A percentile compares a stretch with the other conserved stretches of the same genome.
Evolutionary conservation across 37 sponge, comb jelly and placozoan genomes (phyloP).

Genomic region (Dysidea cf. avara): DNA sequence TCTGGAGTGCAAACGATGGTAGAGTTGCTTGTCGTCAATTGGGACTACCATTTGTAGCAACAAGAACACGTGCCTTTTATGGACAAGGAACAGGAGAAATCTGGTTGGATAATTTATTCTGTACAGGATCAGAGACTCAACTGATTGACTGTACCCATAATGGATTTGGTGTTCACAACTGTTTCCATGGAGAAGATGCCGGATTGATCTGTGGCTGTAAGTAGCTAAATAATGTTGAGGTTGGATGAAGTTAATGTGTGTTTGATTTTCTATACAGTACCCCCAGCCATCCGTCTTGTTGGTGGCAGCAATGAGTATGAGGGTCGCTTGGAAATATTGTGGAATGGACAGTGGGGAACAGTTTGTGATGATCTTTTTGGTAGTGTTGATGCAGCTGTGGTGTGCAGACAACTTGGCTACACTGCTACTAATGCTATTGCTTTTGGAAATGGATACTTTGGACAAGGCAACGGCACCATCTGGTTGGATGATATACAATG

Average conservation of each 20-base stretch:
- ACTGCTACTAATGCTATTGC: conserved; percentile 7
- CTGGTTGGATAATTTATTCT: conserved; percentile 31
- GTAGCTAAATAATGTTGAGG: background rate
- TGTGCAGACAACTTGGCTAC: conserved; percentile 37
- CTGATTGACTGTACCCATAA: conserved; percentile 10
- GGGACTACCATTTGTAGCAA: background rate
- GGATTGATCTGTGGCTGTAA: conserved; percentile 34
- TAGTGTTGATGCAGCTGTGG: conserved; percentile 24
- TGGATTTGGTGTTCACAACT: conserved; percentile 26
- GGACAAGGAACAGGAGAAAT: conserved; percentile 21
- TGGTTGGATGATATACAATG: conserved; percentile 30
- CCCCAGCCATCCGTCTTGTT: conserved; percentile 34
- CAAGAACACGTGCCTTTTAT: conserved; percentile 3
- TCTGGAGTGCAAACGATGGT: conserved; percentile 11
- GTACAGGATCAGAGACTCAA: conserved; percentile 19
- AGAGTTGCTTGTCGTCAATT: conserved; percentile 19
- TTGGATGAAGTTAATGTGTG: background rate
- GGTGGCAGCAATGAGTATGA: conserved; percentile 19
- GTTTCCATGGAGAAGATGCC: conserved; percentile 23
- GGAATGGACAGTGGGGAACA: conserved; percentile 30
- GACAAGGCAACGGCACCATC: conserved; percentile 12
- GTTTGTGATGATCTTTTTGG: conserved; percentile 37
- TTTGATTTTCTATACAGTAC: background rate
- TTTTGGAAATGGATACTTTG: conserved; percentile 1
- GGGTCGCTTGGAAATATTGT: conserved; percentile 33